phyloP scores from a whole-genome alignment of 1,140 invertebrate species.

The Lepidurus packardi region DNA sequence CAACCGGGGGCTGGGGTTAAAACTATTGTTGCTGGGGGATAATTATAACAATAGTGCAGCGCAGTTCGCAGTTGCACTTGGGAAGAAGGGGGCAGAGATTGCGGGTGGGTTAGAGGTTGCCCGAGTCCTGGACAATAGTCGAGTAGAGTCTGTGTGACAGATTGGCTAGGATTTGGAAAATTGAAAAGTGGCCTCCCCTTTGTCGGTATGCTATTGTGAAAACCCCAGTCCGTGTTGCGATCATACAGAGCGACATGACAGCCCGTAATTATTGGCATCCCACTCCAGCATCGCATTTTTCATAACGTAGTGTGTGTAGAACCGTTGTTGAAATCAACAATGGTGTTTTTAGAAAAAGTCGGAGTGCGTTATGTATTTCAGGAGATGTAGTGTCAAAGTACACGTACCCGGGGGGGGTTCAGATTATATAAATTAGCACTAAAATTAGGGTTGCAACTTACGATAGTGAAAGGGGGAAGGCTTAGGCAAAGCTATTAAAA shows the following conservation, averaged over 20 bases:
- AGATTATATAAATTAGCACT: conserved; percentile 20
- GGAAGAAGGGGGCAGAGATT: background rate
- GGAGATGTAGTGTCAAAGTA: background rate
- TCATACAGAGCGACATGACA: conserved; percentile 5
- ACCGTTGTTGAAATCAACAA: conserved; percentile 19
- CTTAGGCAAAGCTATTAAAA: background rate
- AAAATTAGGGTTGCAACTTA: conserved; percentile 13
- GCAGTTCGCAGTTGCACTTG: background rate
- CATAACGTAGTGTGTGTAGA: background rate
- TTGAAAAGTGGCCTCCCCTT: conserved; percentile 15
- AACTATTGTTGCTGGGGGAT: conserved; percentile 16
- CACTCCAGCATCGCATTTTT: conserved; percentile 12
- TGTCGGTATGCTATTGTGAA: conserved; percentile 16
- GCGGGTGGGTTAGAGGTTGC: background rate
- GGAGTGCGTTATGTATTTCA: background rate
- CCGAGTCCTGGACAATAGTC: background rate
- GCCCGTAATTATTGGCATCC: conserved; percentile 18
- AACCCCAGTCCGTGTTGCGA: background rate
- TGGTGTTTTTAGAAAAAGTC: background rate
- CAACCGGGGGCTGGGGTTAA: background rate
- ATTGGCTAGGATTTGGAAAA: conserved; percentile 15
- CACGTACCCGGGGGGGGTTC: background rate
- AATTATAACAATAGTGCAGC: background rate
- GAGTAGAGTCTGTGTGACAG: background rate
- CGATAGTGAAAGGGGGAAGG: background rate